Evolutionary conservation across 2,888 invertebrate species (phyloP), one percentile per base, ranked within the genome.

Genomic region (Conchocele bisecta): DNA sequence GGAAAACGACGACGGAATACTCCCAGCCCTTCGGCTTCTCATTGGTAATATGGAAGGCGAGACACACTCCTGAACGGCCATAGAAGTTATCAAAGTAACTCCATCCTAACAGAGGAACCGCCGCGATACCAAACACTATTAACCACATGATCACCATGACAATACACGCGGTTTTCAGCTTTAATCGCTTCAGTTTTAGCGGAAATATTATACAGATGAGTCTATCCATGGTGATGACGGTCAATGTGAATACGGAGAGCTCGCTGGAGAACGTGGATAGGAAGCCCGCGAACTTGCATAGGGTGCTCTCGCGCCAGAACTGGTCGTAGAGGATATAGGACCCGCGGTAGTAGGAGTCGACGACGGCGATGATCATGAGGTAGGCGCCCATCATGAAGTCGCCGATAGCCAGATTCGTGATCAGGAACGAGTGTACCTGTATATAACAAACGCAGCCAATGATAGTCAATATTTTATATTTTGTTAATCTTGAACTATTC

Each of bases 1-100:
- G 83, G 82, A 93, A 93, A n/a, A 93, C 90, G 74, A 92, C 92
- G 22, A 93, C 92, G 0, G 93, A 92, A 83, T 92, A 93, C 81
- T 93, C 92, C 93, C 93, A 93, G 11, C 93, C 93, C 54, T 86
- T 90, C 0, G 92, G 92, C 72, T 91, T 91, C 39, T 92, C 91
- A 9, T 90, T 90, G 5, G 93, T 93, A 54, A 93, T 92, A 83
- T 93, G 93, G 26, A 93, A 88, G 1, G 93, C 92, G 41, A 93
- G 87, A 72, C 93, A 93, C 6, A 93, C 93, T 0, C 92, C 92
- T 0, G 93, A 93, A 31, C 93, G 85, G 0, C 92, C 92, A 77
- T 93, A 93, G 84, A 92, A 93, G 75, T 92, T 91, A 44, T 58
- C 82, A 82, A 93, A 93, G 81, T 92, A 93, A 54, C 82, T 76